Base-by-base conservation (phyloP, 2,888 invertebrate species). In the Acronicta alni region DNA sequence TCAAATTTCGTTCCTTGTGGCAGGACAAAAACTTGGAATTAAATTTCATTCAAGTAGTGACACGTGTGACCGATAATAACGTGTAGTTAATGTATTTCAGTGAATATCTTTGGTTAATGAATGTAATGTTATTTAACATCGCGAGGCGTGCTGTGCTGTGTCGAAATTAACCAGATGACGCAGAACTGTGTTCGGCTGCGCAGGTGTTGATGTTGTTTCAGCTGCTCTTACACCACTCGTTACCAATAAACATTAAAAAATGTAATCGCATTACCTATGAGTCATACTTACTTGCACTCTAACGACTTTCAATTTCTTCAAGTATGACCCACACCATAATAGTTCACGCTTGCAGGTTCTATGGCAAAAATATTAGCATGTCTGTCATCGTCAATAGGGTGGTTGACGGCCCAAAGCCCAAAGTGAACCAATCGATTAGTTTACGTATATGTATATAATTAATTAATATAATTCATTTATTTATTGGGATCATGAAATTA, bases 141-240 rank as follows among this genome's bases (percentile, higher is more conserved):
- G 45, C 17, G 38, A 10, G 41, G 14, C 1, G 30, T 44, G 51
- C 56, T 47, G 64, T 84, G 79, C 67, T 72, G 69, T 86, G 82
- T 89, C 86, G 74, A 90, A 91, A 91, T 90, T 89, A 82, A 83
- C 85, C 67, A 66, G 57, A 87, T 93, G 93, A 93, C 92, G 93
- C 89, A 91, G 86, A 80, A 67, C 61, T 57, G 62, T 81, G 83
- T 84, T 83, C 82, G 80, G 74, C 61, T 70, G 71, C 82, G 78
- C 88, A 89, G 86, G 84, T 89, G 89, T 75, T 57, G 17, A 6
- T 89, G 82, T 91, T 88, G 70, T 79, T 79, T 73, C 91, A 92
- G 90, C 86, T 88, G 91, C 35, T 59, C 52, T 47, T 47, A 57
- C 67, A 75, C 66, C 69, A 72, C 69, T 63, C 61, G 49, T 67